Base-by-base conservation (phyloP, 2,888 invertebrate species). In the Xanthorhoe spadicearia region DNA sequence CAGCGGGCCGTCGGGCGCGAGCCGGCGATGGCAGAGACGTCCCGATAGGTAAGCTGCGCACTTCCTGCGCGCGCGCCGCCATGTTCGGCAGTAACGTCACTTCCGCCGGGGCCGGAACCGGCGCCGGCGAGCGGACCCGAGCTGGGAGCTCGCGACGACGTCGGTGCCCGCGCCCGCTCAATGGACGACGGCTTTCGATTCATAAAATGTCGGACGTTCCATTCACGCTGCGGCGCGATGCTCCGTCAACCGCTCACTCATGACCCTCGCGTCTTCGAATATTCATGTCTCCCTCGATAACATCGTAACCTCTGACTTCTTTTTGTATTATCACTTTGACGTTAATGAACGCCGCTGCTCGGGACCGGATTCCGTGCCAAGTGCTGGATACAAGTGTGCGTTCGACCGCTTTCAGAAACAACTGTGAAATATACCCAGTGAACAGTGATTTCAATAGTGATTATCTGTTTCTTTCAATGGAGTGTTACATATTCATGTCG, bases 41-140 rank as follows among this genome's bases (percentile, higher is more conserved):
- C 90, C 90, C 89, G 89, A 84, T 90, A 89, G 92, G 92, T 92
- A 90, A 92, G 93, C 92, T 92, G 92, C 92, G 92, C 92, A 92
- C 90, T 92, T 92, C 92, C 92, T 92, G 92, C 92, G 88, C 87
- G 90, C 88, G 85, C 90, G 92, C 90, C 91, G 92, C 92, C 92
- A 92, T 91, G 87, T 92, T 92, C 91, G 85, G 87, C 80, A 82
- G 85, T 85, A 84, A 87, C 92, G 92, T 91, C 91, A 92, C 89
- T 90, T 92, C 92, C 91, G 89, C 82, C 85, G 83, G 82, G 85
- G 84, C 87, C 88, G 88, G 87, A 88, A 87, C 87, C 82, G 83
- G 84, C 81, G 82, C 81, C 78, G 79, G 82, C 79, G 78, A 74
- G 78, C 81, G 81, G 81, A 80, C 80, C 77, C 79, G 79, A 82